Evolutionary conservation across 2,797 vertebrate species (phyloP).

Genomic region (Naso thynnoides): DNA sequence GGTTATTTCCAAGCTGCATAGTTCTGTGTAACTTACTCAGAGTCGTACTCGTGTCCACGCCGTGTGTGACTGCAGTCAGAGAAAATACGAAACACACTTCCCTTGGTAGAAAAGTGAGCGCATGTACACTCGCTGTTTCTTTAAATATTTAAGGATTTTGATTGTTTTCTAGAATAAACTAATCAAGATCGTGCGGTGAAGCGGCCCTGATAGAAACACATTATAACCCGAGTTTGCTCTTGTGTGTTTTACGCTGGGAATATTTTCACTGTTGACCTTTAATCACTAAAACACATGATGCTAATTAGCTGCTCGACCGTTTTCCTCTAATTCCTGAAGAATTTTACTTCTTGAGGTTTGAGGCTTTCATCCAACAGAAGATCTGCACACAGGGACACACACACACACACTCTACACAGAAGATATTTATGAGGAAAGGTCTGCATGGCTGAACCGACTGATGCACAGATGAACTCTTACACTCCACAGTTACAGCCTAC

Average conservation of each 20-base stretch:
- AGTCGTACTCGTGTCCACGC: not conserved
- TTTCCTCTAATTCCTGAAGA: conserved; percentile 16
- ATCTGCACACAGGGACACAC: not conserved
- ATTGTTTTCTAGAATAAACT: not conserved
- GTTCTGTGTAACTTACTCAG: not conserved
- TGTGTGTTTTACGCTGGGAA: not conserved
- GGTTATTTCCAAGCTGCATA: not conserved
- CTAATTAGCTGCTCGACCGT: conserved; percentile 29
- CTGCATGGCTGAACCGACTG: too few species aligned
- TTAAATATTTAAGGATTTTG: too few species aligned
- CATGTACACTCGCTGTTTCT: too few species aligned
- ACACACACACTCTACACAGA: too few species aligned
- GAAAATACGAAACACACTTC: not conserved
- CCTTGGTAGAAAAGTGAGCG: not conserved
- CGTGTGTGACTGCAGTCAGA: not conserved
- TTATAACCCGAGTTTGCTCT: not conserved
- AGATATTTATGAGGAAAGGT: too few species aligned
- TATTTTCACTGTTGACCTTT: not conserved
- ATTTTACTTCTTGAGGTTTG: conserved; percentile 22
- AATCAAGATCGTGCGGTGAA: not conserved
- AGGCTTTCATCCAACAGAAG: conserved; percentile 29
- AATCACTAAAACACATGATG: conserved; percentile 34
- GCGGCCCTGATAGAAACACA: not conserved
- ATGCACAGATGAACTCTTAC: not conserved
- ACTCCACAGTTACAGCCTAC: not conserved